Evolutionary conservation across 2,113 vertebrate species (phyloP).

Genomic region (Notechis scutatus): DNA sequence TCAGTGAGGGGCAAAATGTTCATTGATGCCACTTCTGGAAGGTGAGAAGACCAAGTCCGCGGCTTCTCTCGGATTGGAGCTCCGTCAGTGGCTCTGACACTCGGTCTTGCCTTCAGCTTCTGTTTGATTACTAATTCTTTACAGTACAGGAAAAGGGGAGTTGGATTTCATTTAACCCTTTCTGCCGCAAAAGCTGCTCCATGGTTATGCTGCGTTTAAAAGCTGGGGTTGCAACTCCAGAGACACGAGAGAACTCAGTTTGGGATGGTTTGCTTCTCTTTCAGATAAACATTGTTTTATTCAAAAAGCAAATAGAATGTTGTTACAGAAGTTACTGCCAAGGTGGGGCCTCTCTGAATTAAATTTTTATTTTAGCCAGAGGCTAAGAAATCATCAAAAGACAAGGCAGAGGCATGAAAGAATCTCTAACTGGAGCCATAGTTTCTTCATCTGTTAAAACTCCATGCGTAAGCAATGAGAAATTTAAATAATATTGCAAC

Average conservation of each 20-base stretch:
- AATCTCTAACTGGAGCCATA: not conserved
- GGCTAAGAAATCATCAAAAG: slow-evolving; percentile 35
- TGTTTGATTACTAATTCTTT: slow-evolving; percentile 61
- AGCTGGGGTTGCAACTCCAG: fast-evolving
- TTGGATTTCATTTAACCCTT: slow-evolving; percentile 69
- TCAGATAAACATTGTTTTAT: not conserved
- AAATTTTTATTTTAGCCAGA: slow-evolving; percentile 47
- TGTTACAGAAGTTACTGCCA: slow-evolving; percentile 36
- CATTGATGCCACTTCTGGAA: not conserved
- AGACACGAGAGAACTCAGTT: not conserved
- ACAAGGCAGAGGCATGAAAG: not conserved
- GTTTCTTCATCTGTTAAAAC: not conserved
- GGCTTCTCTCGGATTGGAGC: not conserved
- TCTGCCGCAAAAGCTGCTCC: slow-evolving; percentile 38
- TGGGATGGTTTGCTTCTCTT: slow-evolving; percentile 36
- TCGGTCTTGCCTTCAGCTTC: slow-evolving; percentile 35
- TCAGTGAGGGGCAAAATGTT: not conserved
- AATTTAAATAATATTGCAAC: slow-evolving; percentile 10
- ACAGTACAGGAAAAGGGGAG: slow-evolving; percentile 63
- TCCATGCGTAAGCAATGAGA: not conserved
- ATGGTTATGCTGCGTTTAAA: slow-evolving; percentile 37
- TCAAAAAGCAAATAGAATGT: not conserved
- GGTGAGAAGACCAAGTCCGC: not conserved
- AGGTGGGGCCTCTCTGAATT: slow-evolving; percentile 53
- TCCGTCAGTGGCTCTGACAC: slow-evolving; percentile 38